A percentile compares a stretch with the other conserved stretches of the same genome.
phyloP scores from a whole-genome alignment of 2,797 vertebrate species.

The Emys orbicularis region DNA sequence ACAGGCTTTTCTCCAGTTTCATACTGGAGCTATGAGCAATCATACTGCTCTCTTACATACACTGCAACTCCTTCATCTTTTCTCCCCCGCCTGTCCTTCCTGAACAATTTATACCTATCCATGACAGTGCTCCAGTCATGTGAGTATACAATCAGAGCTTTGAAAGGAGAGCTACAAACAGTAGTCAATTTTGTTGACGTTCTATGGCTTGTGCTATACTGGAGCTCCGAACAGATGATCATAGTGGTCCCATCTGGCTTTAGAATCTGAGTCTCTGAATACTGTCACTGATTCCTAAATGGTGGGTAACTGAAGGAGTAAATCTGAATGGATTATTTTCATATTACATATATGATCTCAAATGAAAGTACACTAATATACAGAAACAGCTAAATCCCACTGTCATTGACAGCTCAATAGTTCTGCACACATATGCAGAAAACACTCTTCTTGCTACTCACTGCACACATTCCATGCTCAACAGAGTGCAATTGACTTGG shows the following conservation, averaged over 20 bases:
- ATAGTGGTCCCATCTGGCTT: not conserved
- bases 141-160: not conserved
- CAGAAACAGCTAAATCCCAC: not conserved
- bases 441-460: not conserved
- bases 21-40: too few relatives aligned
- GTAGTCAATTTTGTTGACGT: not conserved
- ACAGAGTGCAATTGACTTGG: slow-evolving; percentile 67
- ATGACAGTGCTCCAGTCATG: too few relatives aligned
- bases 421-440: not conserved
- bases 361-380: not conserved
- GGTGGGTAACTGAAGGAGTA: not conserved
- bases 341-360: not conserved
- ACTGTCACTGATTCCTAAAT: not conserved
- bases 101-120: too few relatives aligned
- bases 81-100: too few relatives aligned
- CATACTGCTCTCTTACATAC: too few relatives aligned
- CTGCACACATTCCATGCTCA: slow-evolving; percentile 16
- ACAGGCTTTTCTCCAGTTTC: too few relatives aligned
- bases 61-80: too few relatives aligned
- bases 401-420: not conserved
- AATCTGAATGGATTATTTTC: not conserved
- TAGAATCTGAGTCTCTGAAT: not conserved
- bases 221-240: not conserved
- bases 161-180: slow-evolving; percentile 42
- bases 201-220: too few relatives aligned